Percentiles rank a stretch among this genome's conserved stretches.
Conservation (phyloP, 2,888 invertebrate species). For the Amiota communis region DNA sequence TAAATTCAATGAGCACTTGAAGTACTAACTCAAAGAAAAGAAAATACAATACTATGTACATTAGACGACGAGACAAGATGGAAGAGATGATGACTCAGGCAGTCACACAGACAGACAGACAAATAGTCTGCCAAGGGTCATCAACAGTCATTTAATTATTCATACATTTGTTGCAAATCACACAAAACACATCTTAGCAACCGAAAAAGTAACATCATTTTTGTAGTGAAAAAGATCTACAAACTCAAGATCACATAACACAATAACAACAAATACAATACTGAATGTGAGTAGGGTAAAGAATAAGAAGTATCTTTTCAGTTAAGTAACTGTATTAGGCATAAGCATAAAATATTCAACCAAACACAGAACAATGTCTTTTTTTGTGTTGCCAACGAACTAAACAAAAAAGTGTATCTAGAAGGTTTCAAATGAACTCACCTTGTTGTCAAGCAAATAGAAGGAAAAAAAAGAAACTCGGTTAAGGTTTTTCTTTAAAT, state of each 20-base stretch:
- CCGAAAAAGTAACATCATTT: too few relatives aligned
- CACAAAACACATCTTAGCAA: conserved; percentile 20
- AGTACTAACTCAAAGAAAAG: conserved; percentile 30
- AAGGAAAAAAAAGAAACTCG: not conserved
- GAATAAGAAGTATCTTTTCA: conserved; percentile 9
- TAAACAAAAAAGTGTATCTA: not conserved
- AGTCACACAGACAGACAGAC: conserved; percentile 32
- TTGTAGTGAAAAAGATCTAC: too few relatives aligned
- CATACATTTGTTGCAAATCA: conserved; percentile 49
- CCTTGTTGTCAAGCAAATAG: conserved; percentile 23
- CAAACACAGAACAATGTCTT: not conserved
- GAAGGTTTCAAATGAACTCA: not conserved
- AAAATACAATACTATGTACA: conserved; percentile 28
- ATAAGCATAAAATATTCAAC: not conserved
- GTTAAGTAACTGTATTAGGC: conserved; percentile 28
- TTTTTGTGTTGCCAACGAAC: not conserved
- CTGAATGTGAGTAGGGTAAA: not conserved
- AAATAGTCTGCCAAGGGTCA: conserved; percentile 41
- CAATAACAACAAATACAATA: too few relatives aligned
- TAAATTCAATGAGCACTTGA: conserved; percentile 52
- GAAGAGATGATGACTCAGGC: conserved; percentile 31
- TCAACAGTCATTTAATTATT: conserved; percentile 52
- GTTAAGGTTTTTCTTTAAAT: not conserved
- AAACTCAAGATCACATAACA: too few relatives aligned
- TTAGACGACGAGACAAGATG: conserved; percentile 45